Base-by-base conservation (phyloP, 2,888 invertebrate genomes). In the Rotaria socialis region DNA sequence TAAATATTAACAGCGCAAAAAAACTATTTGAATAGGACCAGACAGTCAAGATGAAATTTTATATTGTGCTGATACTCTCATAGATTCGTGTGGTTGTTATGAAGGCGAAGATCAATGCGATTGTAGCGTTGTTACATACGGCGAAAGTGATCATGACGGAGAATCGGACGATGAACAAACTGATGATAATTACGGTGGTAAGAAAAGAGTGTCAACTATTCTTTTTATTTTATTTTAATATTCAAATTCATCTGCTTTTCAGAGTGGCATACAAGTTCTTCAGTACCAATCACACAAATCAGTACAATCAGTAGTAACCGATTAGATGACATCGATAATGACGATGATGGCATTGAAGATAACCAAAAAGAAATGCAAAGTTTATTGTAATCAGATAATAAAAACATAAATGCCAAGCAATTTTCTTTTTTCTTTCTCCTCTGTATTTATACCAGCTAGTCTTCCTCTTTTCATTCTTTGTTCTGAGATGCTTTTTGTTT, bases 331-430 rank as follows among this genome's bases (percentile, higher is more conserved):
- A 6, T 24, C 11, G 80, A 80, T 80, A 47, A 80, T 43, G 80
- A 80, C 10, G 80, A 80, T n/a, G 47, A 80, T 55, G 19, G 19
- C 16, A 35, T 67, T 6, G 67, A 67, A 67, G 67, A 67, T 67
- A 67, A 67, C n/a, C 47, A 80, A 35, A 80, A 80, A 47, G 80
- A 80, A n/a, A 80, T 80, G 80, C 80, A 80, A 47, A 80, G 80
- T 80, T 47, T 80, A 47, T 47, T 80, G 19, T 80, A 80, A 80
- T 47, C 3, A 47, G 74, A 74, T 16, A 41, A 11, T 41, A 43
- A 19, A n/a, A 22, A 7, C 35, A 74, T 0, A 22, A n/a, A 80
- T 10, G 47, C 27, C 67, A 67, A 8, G 67, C 27, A 7, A 67
- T 27, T 35, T 50, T 50, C 50, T 50, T 27, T 67, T 67, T 60